Conservation (phyloP, 1,140 invertebrate species). For the Nasonia longicornis region DNA sequence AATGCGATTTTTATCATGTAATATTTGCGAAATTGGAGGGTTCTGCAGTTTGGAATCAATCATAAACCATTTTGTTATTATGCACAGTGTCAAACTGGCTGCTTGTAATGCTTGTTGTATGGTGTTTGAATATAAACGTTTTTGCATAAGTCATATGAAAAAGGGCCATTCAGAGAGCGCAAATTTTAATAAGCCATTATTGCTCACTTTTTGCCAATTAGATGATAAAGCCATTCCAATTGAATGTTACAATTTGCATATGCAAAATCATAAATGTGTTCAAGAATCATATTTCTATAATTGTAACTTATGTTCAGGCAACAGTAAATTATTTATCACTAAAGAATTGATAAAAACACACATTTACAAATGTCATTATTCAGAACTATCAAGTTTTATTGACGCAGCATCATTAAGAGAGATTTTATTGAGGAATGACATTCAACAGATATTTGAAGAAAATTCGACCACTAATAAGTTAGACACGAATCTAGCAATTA, state of each 20-base stretch:
- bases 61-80: conserved; percentile 57
- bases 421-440: conserved; percentile 10
- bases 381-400: conserved; percentile 13
- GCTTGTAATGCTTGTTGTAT: conserved; percentile 55
- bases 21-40: conserved; percentile 61
- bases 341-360: conserved; percentile 15
- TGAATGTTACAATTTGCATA: conserved; percentile 21
- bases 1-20: conserved; percentile 55
- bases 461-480: not conserved
- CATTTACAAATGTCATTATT: conserved; percentile 2
- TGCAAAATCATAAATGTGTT: conserved; percentile 21
- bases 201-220: conserved; percentile 18
- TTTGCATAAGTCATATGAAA: conserved; percentile 53
- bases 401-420: not conserved
- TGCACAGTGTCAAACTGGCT: conserved; percentile 56
- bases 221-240: conserved; percentile 26
- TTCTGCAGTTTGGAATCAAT: conserved; percentile 61
- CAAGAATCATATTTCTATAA: conserved; percentile 7
- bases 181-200: conserved; percentile 12
- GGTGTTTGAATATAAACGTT: conserved; percentile 51
- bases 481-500: not conserved
- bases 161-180: conserved; percentile 47
- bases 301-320: conserved; percentile 10
- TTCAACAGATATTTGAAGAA: conserved; percentile 4
- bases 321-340: not conserved